phyloP scores from a whole-genome alignment of 2,797 vertebrate species.

The Selene dorsalis region DNA sequence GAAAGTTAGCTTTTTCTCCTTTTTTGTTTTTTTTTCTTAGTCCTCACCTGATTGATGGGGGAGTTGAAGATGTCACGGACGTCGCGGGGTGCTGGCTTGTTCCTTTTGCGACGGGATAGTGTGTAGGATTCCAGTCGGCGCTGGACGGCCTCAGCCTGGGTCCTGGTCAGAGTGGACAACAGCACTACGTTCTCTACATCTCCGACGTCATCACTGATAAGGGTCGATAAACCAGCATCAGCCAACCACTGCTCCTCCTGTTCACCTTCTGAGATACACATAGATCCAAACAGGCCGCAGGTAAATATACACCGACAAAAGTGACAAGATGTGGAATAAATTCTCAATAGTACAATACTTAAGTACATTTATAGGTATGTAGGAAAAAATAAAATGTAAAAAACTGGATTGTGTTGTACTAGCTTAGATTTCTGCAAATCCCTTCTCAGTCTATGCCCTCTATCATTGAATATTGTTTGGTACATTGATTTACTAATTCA shows the following conservation, averaged over 20 bases:
- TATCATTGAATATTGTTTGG: background rate
- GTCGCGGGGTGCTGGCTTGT: slow-evolving; percentile 86
- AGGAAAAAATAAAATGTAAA: background rate
- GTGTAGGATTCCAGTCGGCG: slow-evolving; percentile 88
- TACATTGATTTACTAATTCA: background rate
- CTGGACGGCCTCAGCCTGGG: slow-evolving; percentile 89
- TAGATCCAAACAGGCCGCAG: background rate
- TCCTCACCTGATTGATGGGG: slow-evolving; percentile 76
- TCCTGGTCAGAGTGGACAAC: slow-evolving; percentile 90
- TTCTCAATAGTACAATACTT: background rate
- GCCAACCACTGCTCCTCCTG: slow-evolving; percentile 91
- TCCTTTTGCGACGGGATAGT: slow-evolving; percentile 86
- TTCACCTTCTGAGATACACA: slow-evolving; percentile 83
- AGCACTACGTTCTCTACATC: slow-evolving; percentile 86
- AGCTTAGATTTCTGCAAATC: background rate
- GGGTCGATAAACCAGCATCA: slow-evolving; percentile 87
- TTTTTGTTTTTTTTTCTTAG: background rate
- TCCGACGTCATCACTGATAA: slow-evolving; percentile 84
- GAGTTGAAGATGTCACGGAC: slow-evolving; percentile 88
- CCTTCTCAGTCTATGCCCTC: background rate
- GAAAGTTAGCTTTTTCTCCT: background rate
- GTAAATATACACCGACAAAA: background rate
- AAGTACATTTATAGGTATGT: background rate
- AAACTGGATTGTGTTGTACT: too few species aligned
- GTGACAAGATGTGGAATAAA: background rate